These are phyloP conservation scores for Cephus sareptanus DNA, from an alignment of 2,888 invertebrate genomes.

Conservation along the genomic window DNA sequence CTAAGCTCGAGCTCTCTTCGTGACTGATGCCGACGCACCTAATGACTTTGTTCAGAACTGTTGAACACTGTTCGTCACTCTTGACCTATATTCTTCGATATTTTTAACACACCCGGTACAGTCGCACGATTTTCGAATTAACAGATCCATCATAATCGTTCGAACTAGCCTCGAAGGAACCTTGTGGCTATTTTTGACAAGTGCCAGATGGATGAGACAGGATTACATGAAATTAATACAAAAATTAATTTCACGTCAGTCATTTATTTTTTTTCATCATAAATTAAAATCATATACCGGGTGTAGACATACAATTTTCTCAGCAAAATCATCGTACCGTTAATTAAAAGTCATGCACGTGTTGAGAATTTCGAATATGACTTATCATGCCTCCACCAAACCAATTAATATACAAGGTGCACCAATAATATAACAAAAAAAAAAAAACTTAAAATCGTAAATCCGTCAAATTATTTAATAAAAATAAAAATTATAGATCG, in stretches of 20 bases:
- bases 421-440: too few species aligned
- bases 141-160: neutral
- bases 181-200: neutral
- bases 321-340: neutral
- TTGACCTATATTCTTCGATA: neutral
- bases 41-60: neutral
- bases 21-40: constrained; percentile 3
- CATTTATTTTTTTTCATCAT: neutral
- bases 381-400: too few species aligned
- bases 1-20: constrained; percentile 10
- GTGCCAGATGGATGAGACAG: neutral
- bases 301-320: neutral
- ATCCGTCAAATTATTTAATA: too few species aligned
- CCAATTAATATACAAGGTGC: too few species aligned
- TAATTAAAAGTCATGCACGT: neutral
- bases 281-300: neutral
- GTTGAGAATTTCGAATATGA: neutral
- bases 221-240: neutral
- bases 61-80: neutral
- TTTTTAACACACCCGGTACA: neutral
- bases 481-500: too few species aligned
- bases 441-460: too few species aligned
- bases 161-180: neutral
- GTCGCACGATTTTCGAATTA: neutral
- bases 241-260: neutral